Evolutionary conservation across 2,797 vertebrate genomes (phyloP).

Genomic region (Champsocephalus gunnari): DNA sequence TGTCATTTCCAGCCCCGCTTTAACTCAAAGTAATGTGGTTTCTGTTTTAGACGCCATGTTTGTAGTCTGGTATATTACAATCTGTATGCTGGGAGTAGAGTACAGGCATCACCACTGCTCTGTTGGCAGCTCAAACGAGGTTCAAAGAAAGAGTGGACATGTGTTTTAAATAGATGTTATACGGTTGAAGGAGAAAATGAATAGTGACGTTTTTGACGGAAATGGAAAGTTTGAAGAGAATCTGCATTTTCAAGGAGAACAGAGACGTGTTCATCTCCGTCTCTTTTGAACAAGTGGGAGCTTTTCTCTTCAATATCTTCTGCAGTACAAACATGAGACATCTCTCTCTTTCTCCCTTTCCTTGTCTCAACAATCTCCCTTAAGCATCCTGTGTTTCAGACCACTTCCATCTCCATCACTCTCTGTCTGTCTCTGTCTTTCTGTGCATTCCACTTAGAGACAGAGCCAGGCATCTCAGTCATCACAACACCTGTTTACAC

Average conservation of each 20-base stretch:
- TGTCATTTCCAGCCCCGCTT: neutral
- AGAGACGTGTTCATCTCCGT: neutral
- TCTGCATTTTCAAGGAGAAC: slow-evolving; percentile 21
- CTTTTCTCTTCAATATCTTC: slow-evolving; percentile 13
- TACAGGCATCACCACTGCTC: slow-evolving; percentile 5
- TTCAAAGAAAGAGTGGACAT: slow-evolving; percentile 14
- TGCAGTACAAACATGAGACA: slow-evolving; percentile 4
- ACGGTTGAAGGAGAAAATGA: slow-evolving; percentile 8
- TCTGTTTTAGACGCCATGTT: slow-evolving; percentile 10
- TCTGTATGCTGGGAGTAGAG: neutral
- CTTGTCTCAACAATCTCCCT: neutral
- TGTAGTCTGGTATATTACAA: slow-evolving; percentile 1
- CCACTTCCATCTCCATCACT: slow-evolving; percentile 23
- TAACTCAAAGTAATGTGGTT: neutral
- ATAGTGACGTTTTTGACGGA: neutral
- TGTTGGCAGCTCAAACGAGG: slow-evolving; percentile 6
- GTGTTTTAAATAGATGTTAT: slow-evolving; percentile 11
- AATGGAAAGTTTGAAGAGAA: neutral
- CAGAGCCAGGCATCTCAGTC: slow-evolving; percentile 29
- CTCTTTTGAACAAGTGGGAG: slow-evolving; percentile 14
- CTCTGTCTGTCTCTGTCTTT: slow-evolving; percentile 8
- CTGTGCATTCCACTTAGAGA: slow-evolving; percentile 23
- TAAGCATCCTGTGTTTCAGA: slow-evolving; percentile 13
- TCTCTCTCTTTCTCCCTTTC: neutral
- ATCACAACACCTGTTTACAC: slow-evolving; percentile 58